These are phyloP conservation scores for Girardia tigrina DNA, from an alignment of 2,888 invertebrate genomes.

Conservation along the genomic window DNA sequence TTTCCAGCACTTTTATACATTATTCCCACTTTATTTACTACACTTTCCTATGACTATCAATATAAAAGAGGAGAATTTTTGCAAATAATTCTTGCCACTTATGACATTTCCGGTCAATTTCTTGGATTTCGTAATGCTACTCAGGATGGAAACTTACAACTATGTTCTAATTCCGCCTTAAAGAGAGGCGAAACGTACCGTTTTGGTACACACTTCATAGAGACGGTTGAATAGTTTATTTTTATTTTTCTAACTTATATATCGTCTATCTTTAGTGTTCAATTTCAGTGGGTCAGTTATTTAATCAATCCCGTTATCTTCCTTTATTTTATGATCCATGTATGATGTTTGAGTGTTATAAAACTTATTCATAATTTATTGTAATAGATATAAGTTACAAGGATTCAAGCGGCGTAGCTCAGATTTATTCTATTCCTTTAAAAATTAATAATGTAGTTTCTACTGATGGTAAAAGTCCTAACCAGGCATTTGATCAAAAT, in stretches of 20 bases:
- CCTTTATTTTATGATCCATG: conserved; percentile 6
- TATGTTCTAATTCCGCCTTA: background rate
- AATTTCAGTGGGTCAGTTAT: background rate
- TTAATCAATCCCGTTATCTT: background rate
- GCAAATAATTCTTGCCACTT: conserved; percentile 9
- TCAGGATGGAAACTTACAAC: background rate
- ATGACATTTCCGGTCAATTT: background rate
- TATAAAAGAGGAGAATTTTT: background rate
- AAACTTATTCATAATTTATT: background rate
- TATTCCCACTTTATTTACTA: no score
- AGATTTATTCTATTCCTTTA: background rate
- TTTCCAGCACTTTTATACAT: no score
- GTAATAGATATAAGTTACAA: background rate
- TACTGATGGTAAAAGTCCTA: background rate
- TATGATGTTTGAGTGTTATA: background rate
- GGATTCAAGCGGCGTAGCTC: background rate
- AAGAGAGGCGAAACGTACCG: background rate
- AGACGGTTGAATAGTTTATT: background rate
- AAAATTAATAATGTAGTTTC: background rate
- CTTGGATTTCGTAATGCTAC: background rate
- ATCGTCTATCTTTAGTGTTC: background rate
- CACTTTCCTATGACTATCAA: no score
- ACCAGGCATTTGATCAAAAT: background rate
- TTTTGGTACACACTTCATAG: background rate
- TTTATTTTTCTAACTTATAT: background rate